A percentile compares a stretch with the other conserved stretches of the same genome.
Conservation (phyloP, 2,797 vertebrate genomes). For the Carapus acus region DNA sequence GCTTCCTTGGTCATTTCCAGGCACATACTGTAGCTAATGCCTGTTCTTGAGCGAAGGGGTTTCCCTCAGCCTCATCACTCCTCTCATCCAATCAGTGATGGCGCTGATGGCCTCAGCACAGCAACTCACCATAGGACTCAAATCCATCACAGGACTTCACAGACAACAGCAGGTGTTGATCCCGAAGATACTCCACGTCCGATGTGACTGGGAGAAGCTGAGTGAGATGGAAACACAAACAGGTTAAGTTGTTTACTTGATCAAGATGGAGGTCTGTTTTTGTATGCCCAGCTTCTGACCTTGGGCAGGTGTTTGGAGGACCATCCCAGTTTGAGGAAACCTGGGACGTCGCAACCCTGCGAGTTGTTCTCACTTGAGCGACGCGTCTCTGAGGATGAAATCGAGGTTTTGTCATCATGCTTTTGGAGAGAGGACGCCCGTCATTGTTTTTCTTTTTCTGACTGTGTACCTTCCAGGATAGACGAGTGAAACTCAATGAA, state of each 20-base stretch:
- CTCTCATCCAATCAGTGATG: too few species aligned
- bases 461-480: constrained; percentile 72
- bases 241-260: constrained; percentile 5
- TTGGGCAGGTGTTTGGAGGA: constrained; percentile 78
- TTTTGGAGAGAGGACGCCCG: neutral
- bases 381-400: constrained; percentile 64
- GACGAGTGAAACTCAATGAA: constrained; percentile 78
- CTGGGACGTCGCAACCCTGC: constrained; percentile 74
- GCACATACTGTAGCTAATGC: too few species aligned
- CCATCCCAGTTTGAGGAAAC: constrained; percentile 81
- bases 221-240: constrained; percentile 18
- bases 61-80: too few species aligned
- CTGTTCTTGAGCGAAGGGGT: too few species aligned
- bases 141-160: constrained; percentile 81
- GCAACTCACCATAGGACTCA: constrained; percentile 78
- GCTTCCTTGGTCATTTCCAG: too few species aligned
- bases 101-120: neutral
- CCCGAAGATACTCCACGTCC: constrained; percentile 74
- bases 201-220: constrained; percentile 73
- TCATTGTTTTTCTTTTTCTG: neutral
- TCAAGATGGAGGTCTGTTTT: neutral
- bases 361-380: constrained; percentile 78
- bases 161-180: constrained; percentile 77
- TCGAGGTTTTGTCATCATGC: neutral
- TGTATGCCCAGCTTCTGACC: constrained; percentile 48